Evolutionary conservation across 35 echinoderm and acorn worm genomes (phyloP).

Genomic region (Hemicentrotus pulcherrimus): DNA sequence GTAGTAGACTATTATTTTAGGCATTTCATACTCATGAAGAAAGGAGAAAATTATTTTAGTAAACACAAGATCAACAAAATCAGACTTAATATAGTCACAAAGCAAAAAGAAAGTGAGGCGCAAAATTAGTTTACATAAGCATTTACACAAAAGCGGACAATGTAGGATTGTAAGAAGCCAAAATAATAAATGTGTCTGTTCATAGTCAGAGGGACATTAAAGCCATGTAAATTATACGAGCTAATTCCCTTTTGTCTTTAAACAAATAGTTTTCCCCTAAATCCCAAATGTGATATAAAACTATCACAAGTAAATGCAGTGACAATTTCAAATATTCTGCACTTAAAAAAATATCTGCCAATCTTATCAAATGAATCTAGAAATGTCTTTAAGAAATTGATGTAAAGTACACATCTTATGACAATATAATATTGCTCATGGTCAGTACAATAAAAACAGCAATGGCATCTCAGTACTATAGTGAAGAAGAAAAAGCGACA

Average conservation of each 20-base stretch:
- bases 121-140: not conserved
- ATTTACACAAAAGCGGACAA: not conserved
- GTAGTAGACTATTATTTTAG: not conserved
- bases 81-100: not conserved
- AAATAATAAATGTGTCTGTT: no score
- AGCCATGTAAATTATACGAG: no score
- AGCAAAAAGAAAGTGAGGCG: not conserved
- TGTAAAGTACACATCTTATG: not conserved
- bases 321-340: no score
- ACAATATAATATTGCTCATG: not conserved
- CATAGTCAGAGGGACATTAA: no score
- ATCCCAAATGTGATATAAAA: no score
- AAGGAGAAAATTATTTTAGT: not conserved
- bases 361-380: not conserved
- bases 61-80: not conserved
- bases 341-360: not conserved
- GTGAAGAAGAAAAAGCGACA: not conserved
- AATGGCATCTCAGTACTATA: not conserved
- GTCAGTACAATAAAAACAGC: not conserved
- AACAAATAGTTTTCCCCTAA: no score
- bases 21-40: not conserved
- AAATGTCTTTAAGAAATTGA: not conserved
- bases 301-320: no score
- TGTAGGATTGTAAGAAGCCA: not conserved
- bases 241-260: no score